Evolutionary conservation across 1,140 invertebrate genomes (phyloP).

Genomic region (Chymomyza costata): DNA sequence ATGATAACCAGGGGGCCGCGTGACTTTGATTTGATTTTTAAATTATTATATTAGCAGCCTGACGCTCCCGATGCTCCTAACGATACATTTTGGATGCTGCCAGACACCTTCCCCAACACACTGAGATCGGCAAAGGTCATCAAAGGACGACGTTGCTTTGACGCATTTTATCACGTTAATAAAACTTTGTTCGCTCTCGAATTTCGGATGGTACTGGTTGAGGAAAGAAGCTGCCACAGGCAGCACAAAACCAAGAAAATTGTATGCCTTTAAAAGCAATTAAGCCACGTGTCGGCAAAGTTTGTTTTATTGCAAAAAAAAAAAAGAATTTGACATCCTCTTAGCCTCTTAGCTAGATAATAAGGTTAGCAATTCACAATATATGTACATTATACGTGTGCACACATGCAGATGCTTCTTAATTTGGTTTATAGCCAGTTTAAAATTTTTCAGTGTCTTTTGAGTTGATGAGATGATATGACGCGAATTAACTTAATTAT

Average conservation of each 20-base stretch:
- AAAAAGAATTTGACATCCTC: conserved; percentile 40
- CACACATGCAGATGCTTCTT: no score
- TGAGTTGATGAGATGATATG: no score
- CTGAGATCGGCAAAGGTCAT: conserved; percentile 57
- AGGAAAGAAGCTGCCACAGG: conserved; percentile 1
- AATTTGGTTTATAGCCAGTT: no score
- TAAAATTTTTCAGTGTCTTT: no score
- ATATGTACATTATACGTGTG: no score
- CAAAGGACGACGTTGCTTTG: conserved; percentile 54
- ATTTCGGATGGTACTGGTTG: no score
- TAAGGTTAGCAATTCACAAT: no score
- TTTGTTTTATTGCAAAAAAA: conserved; percentile 71
- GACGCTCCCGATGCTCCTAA: conserved; percentile 24
- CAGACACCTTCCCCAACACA: conserved; percentile 4
- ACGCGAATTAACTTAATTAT: no score
- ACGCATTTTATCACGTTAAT: conserved; percentile 44
- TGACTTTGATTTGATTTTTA: conserved; percentile 73
- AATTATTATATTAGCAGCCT: conserved; percentile 64
- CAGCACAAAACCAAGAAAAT: conserved; percentile 18
- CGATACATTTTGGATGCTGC: conserved; percentile 14
- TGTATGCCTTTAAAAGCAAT: conserved; percentile 50
- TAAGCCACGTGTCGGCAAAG: conserved; percentile 59
- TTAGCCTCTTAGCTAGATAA: no score
- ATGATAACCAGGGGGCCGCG: conserved; percentile 66
- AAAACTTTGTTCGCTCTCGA: no score